A percentile compares a stretch with the other conserved stretches of the same genome.
Evolutionary conservation across 2,113 vertebrate genomes (phyloP).

Genomic region (Boleophthalmus pectinirostris): DNA sequence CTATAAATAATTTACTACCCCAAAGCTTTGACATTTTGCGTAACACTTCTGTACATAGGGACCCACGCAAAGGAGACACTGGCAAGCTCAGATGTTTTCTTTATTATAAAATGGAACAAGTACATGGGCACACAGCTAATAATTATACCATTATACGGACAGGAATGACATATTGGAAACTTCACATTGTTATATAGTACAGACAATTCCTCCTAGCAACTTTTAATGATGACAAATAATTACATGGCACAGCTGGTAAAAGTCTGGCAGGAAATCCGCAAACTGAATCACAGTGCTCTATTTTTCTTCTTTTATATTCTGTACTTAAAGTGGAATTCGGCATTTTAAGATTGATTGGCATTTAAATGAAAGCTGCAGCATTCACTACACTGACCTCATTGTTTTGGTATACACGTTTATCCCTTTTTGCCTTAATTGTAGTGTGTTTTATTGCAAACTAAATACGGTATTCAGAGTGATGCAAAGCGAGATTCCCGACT

Average conservation of each 20-base stretch:
- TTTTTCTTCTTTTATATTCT: neutral
- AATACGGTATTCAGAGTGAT: conserved; percentile 29
- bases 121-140: conserved; percentile 4
- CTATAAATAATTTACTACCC: no score
- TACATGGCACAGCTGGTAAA: conserved; percentile 30
- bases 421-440: neutral
- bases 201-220: neutral
- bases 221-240: conserved; percentile 6
- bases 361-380: neutral
- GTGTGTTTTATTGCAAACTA: conserved; percentile 32
- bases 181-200: neutral
- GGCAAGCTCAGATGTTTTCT: neutral
- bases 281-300: neutral
- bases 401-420: neutral
- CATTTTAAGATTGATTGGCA: neutral
- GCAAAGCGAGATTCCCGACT: conserved; percentile 32
- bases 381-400: no score
- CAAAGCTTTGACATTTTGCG: neutral
- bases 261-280: conserved; percentile 13
- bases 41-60: neutral
- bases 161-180: neutral
- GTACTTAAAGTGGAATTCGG: neutral
- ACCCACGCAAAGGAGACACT: neutral
- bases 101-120: conserved; percentile 16
- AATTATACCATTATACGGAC: neutral